Evolutionary conservation across 2,888 invertebrate species (phyloP).

Genomic region (Minunthozetes semirufus): DNA sequence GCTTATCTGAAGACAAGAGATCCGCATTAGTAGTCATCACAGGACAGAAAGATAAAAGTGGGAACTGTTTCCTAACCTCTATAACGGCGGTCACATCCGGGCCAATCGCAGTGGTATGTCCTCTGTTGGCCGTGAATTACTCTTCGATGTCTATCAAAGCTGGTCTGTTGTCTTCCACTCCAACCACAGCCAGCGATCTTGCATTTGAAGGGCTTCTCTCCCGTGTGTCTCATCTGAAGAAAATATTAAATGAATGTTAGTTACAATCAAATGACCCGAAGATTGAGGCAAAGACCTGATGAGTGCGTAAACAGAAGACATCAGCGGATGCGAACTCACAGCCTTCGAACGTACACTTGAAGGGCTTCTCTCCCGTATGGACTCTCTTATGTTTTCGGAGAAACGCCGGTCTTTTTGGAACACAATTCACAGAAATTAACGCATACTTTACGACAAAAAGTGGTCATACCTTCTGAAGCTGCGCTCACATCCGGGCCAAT

Average conservation of each 20-base stretch:
- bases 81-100: slow-evolving; percentile 14
- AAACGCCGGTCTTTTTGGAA: background rate
- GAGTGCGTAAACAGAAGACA: slow-evolving; percentile 12
- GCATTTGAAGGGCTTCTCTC: slow-evolving; percentile 10
- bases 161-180: background rate
- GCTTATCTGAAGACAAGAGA: background rate
- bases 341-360: slow-evolving; percentile 10
- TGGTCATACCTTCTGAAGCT: slow-evolving; percentile 9
- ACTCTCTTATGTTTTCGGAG: slow-evolving; percentile 10
- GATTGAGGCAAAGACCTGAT: background rate
- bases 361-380: slow-evolving; percentile 22
- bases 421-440: no score
- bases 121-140: background rate
- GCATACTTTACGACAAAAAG: no score
- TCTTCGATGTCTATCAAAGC: background rate
- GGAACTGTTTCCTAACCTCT: background rate
- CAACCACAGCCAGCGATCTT: background rate
- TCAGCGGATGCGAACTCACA: slow-evolving; percentile 15
- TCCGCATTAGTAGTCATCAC: no score
- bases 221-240: background rate
- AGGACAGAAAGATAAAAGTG: no score
- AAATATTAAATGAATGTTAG: background rate
- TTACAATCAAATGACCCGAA: background rate
- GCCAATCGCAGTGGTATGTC: slow-evolving; percentile 12
- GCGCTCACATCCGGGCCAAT: slow-evolving; percentile 20